Percentiles rank a stretch among this genome's conserved stretches.
These are phyloP conservation scores for Gallinago solitaria DNA, from an alignment of 2,797 vertebrate genomes.

Conservation along the genomic window DNA sequence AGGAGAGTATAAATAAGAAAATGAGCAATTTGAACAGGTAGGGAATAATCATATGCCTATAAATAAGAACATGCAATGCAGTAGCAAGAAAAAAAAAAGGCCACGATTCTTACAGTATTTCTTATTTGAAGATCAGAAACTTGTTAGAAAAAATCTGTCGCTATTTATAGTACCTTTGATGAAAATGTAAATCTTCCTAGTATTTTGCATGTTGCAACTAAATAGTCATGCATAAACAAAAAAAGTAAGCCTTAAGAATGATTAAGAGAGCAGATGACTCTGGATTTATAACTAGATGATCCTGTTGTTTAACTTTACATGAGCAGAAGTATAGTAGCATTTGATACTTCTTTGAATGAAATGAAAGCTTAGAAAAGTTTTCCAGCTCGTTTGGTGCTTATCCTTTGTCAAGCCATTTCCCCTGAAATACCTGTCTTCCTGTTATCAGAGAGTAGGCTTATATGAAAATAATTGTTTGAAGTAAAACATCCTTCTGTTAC, in stretches of 20 bases:
- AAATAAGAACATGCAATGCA: not conserved
- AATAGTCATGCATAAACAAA: not conserved
- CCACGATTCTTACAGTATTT: not conserved
- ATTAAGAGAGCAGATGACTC: slow-evolving; percentile 1
- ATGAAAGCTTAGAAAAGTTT: not conserved
- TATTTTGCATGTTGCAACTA: not conserved
- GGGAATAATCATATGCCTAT: not conserved
- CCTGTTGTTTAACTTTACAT: not conserved
- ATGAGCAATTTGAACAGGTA: not conserved
- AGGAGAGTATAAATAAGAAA: slow-evolving; percentile 17
- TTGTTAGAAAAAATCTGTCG: not conserved
- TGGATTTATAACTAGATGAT: slow-evolving; percentile 3
- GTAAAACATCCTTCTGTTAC: not conserved
- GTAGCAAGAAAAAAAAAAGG: not conserved
- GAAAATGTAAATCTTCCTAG: not conserved
- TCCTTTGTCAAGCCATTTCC: not conserved
- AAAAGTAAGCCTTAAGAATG: not conserved
- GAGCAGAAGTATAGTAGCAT: not conserved
- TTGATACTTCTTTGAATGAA: not conserved
- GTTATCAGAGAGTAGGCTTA: not conserved
- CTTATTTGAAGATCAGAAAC: not conserved
- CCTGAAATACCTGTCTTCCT: not conserved
- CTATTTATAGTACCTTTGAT: not conserved
- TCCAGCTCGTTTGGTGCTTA: not conserved
- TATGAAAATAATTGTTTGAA: not conserved